Evolutionary conservation across 2,797 vertebrate genomes (phyloP), one percentile per base, ranked within the genome.

Genomic region (Serranus cabrilla): DNA sequence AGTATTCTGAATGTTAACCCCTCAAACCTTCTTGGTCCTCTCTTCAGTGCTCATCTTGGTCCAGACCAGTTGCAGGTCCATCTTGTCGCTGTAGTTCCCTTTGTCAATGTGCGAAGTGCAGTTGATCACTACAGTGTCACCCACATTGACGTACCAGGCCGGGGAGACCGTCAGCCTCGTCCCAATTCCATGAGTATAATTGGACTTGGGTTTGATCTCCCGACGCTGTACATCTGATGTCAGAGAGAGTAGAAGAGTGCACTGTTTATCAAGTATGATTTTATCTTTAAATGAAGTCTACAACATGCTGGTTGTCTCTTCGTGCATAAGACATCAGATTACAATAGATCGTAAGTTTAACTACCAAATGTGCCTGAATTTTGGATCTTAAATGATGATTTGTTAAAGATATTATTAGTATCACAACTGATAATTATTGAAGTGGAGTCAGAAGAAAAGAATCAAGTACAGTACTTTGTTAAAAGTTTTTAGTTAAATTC

Each of bases 1-100:
- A 27, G 3, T 27, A 27, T 3, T 27, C 27, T 27, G 27, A 27
- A 27, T 27, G 27, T 27, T 43, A 5, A 5, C 6, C 31, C 50
- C 10, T 27, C 27, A 27, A 37, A 68, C 65, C 37, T 31, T 57
- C 23, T 17, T 57, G 20, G n/a, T 68, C n/a, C 21, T 69, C 6
- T 47, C 27, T 46, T 14, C 27, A 37, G 42, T 14, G 14, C 13
- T 42, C 27, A 69, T 17, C 39, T 57, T 46, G 40, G 66, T 69
- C 58, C 66, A 57, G 40, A 47, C 4, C 42, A 69, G 42, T 17
- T 47, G 54, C 14, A 69, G 54, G 27, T 69, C 27, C 5, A 69
- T 11, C 2, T 12, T 37, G 23, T 64, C 34, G 12, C 62, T 64
- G 62, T 64, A 6, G 31, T 50, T 49, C 7, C 49, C 46, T 5